A percentile compares a stretch with the other conserved stretches of the same genome.
Evolutionary conservation across 2,888 invertebrate species (phyloP).

Genomic region (Macrostomum cliftonense): DNA sequence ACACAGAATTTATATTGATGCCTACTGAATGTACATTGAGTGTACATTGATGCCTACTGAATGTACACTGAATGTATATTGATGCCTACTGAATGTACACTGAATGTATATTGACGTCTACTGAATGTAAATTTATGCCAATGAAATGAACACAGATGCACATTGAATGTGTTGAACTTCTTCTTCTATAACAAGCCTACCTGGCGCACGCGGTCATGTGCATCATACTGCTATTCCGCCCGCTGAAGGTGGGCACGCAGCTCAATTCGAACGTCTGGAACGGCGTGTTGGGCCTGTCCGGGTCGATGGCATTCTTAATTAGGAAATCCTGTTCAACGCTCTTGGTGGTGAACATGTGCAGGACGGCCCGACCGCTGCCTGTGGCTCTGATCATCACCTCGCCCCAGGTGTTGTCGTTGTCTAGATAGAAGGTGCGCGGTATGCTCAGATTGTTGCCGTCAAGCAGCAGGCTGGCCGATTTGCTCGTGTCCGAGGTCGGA

Average conservation of each 20-base stretch:
- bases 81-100: too few relatives aligned
- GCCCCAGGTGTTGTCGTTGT: slow-evolving; percentile 64
- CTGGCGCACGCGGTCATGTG: slow-evolving; percentile 66
- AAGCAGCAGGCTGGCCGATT: slow-evolving; percentile 17
- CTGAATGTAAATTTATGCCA: too few relatives aligned
- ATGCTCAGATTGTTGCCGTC: slow-evolving; percentile 23
- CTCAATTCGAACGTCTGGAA: slow-evolving; percentile 35
- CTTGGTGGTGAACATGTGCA: slow-evolving; percentile 43
- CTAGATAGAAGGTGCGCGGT: neutral
- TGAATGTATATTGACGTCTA: too few relatives aligned
- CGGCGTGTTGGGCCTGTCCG: neutral
- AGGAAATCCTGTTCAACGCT: slow-evolving; percentile 8
- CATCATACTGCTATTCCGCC: slow-evolving; percentile 68
- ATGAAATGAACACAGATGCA: too few relatives aligned
- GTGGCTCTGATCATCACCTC: slow-evolving; percentile 72
- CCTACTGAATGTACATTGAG: too few relatives aligned
- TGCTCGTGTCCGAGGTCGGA: slow-evolving; percentile 32
- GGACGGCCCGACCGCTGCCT: slow-evolving; percentile 70
- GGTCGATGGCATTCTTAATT: slow-evolving; percentile 7
- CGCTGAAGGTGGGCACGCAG: slow-evolving; percentile 41
- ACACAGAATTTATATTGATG: too few relatives aligned
- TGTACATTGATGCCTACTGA: too few relatives aligned
- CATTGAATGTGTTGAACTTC: too few relatives aligned
- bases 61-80: too few relatives aligned
- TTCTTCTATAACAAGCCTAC: too few relatives aligned